These are phyloP conservation scores for Euphonia xanthogaster DNA, from an alignment of 2,797 vertebrate genomes.

Conservation along the genomic window DNA sequence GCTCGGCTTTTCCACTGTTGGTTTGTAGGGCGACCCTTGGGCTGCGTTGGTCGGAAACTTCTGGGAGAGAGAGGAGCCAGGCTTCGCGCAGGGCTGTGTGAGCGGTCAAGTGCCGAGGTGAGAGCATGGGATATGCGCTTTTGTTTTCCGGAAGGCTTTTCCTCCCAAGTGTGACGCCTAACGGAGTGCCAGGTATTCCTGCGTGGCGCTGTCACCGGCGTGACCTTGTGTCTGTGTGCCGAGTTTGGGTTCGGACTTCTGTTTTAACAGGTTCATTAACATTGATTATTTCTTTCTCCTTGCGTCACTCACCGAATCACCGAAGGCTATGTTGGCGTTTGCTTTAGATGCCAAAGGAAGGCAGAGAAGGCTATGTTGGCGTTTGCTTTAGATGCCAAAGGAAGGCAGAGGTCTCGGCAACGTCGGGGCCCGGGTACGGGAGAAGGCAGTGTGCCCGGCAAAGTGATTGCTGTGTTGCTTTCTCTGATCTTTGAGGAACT, in stretches of 20 bases:
- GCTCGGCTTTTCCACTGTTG: conserved; percentile 11
- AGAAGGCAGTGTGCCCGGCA: background rate
- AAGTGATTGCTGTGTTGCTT: background rate
- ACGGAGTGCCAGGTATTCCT: background rate
- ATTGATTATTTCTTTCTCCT: background rate
- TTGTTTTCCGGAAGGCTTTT: background rate
- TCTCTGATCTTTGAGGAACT: background rate
- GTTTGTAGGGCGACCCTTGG: background rate
- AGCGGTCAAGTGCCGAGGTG: background rate
- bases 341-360: background rate
- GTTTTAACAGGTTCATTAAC: background rate
- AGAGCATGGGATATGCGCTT: background rate
- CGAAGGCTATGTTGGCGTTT: background rate
- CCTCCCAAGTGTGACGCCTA: background rate
- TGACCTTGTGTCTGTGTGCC: background rate
- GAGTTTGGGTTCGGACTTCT: background rate
- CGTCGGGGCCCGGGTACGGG: background rate
- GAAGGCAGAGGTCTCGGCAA: background rate
- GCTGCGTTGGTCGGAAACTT: background rate
- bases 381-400: background rate
- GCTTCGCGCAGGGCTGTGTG: background rate
- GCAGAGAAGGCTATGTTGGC: background rate
- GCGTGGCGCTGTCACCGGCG: rapidly evolving
- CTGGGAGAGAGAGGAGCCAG: background rate
- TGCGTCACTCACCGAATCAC: background rate